Evolutionary conservation across 2,113 vertebrate species (phyloP).

Genomic region (Melanerpes formicivorus): DNA sequence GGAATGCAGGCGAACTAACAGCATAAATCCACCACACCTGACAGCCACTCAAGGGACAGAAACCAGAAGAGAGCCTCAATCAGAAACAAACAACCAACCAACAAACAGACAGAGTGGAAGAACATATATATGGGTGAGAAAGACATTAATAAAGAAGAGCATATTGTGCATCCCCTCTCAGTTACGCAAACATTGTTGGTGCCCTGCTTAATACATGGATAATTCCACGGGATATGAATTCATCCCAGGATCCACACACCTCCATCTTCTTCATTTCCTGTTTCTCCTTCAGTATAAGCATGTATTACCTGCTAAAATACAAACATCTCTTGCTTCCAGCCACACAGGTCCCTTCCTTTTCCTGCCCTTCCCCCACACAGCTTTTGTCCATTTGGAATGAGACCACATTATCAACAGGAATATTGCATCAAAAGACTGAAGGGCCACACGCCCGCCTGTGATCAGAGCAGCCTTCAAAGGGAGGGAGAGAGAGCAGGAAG

Average conservation of each 20-base stretch:
- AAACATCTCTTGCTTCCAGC: not conserved
- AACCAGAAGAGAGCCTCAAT: not conserved
- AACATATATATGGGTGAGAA: not conserved
- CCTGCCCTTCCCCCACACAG: accelerated
- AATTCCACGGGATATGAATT: not conserved
- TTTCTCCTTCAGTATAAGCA: not conserved
- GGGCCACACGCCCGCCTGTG: not conserved
- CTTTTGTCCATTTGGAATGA: not conserved
- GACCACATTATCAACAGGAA: accelerated
- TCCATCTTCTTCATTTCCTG: not conserved
- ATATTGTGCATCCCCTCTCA: not conserved
- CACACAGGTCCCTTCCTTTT: not conserved
- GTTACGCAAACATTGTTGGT: not conserved
- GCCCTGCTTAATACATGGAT: not conserved
- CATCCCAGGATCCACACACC: not conserved
- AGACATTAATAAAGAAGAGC: not conserved
- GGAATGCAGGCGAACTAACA: slow-evolving; percentile 29
- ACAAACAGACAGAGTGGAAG: not conserved
- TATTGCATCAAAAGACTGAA: not conserved
- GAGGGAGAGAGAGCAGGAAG: not conserved
- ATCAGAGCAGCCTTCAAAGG: not conserved
- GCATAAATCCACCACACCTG: not conserved
- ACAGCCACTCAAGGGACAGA: not conserved
- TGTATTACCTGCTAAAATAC: not conserved
- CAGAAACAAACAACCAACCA: not conserved